Percentiles rank a stretch among this genome's conserved stretches.
phyloP scores from a whole-genome alignment of 2,113 vertebrate genomes.

The Pseudopipra pipra region DNA sequence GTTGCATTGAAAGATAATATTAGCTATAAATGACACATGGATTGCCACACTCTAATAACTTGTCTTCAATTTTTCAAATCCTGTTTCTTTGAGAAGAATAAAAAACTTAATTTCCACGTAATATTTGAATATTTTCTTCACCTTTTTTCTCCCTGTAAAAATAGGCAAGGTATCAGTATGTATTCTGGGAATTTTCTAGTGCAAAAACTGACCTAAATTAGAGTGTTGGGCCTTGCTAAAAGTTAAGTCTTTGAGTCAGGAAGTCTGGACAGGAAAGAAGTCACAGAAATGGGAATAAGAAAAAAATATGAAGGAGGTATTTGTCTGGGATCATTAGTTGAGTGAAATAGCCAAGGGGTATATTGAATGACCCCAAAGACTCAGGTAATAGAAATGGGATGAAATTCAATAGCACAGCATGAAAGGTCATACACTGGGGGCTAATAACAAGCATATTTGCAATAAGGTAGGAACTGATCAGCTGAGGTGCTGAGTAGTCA shows the following conservation, averaged over 20 bases:
- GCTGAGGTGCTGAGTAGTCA: background rate
- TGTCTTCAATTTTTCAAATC: background rate
- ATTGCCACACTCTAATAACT: background rate
- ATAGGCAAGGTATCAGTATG: background rate
- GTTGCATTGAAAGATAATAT: background rate
- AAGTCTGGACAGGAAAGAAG: background rate
- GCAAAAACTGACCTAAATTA: background rate
- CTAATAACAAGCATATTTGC: slow-evolving; percentile 1
- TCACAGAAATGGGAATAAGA: background rate
- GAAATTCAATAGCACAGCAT: slow-evolving; percentile 21
- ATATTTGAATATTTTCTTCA: background rate
- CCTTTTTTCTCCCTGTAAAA: background rate
- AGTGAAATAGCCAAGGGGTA: slow-evolving; percentile 16
- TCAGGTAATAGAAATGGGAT: slow-evolving; percentile 36
- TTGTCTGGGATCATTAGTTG: background rate
- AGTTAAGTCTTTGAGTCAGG: background rate
- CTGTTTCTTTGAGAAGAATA: background rate
- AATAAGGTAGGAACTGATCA: background rate
- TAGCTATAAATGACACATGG: background rate
- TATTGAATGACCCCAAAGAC: slow-evolving; percentile 1
- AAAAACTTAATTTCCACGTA: background rate
- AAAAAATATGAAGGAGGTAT: background rate
- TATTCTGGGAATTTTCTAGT: background rate
- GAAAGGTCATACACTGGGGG: background rate
- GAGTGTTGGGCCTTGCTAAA: background rate